Evolutionary conservation across 2,888 invertebrate genomes (phyloP).

Genomic region (Trichopria drosophilae): DNA sequence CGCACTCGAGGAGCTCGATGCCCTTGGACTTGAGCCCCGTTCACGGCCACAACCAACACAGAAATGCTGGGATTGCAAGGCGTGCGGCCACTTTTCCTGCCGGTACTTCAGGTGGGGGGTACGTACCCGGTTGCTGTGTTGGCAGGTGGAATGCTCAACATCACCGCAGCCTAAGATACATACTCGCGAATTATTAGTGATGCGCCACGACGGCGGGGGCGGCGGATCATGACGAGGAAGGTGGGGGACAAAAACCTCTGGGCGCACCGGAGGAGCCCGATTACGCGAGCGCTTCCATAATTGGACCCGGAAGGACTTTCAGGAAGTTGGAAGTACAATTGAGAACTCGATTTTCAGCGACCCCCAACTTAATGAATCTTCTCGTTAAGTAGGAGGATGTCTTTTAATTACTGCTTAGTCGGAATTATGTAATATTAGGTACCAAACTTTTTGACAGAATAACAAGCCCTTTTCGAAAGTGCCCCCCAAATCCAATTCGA

Average conservation of each 20-base stretch:
- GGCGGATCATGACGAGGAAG: constrained; percentile 12
- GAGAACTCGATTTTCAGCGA: not conserved
- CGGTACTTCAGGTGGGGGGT: constrained; percentile 41
- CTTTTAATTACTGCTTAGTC: no score
- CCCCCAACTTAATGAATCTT: not conserved
- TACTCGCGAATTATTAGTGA: constrained; percentile 52
- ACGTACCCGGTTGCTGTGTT: constrained; percentile 48
- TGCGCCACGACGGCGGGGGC: constrained; percentile 38
- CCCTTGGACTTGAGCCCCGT: constrained; percentile 57
- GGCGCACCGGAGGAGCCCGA: constrained; percentile 17
- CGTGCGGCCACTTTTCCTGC: constrained; percentile 56
- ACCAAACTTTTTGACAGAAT: no score
- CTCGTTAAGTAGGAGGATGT: no score
- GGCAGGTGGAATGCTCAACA: constrained; percentile 55
- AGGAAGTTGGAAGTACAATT: not conserved
- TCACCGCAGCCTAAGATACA: constrained; percentile 45
- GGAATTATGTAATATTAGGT: no score
- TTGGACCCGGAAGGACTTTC: constrained; percentile 20
- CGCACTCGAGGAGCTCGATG: constrained; percentile 42
- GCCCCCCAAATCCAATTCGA: no score
- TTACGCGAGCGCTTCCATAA: constrained; percentile 32
- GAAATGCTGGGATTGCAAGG: constrained; percentile 56
- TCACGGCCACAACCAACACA: constrained; percentile 57
- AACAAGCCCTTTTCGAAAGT: no score
- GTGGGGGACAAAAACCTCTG: constrained; percentile 22